Evolutionary conservation across 2,113 vertebrate species (phyloP), one percentile per base, ranked within the genome.

Genomic region (Rhinolophus sinicus): DNA sequence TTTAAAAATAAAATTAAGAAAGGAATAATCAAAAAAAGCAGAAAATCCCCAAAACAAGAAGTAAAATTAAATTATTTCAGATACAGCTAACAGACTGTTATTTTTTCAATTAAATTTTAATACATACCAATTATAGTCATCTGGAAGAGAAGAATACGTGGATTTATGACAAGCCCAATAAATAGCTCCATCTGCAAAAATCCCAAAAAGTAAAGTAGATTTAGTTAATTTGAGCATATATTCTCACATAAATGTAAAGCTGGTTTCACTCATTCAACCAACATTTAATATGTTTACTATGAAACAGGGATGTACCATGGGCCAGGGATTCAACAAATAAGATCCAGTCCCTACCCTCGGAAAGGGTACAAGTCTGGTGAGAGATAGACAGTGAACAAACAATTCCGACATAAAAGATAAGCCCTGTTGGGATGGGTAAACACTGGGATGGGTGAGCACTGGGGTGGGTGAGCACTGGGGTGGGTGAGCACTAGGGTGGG

Each of bases 91-190:
- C 4, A 35, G 10, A 86, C n/a, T 60, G 18, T 40, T 67, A 60
- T 62, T 92, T 92, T 81, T 90, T 50, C 50, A 83, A 83, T 0
- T 82, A 40, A 0, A 0, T 96, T 95, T 95, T 89, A 75, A 81
- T 98, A 98, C 98, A 40, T 97, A 99, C 99, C 99, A 99, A 2
- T 99, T 99, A 97, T 99, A 99, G 96, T 99, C 98, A 95, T 99
- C 98, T 94, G 99, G 98, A 95, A 99, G 98, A 96, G 98, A n/a
- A 0, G 98, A 98, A 85, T 98, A 99, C 0, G 98, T 98, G 33
- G 99, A 99, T 96, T 98, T 98, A 82, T 3, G 77, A 89, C 97
- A 96, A 97, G 89, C 67, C 87, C 0, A 91, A 95, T 54, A 93
- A 33, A 97, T 44, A 70, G 94, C 84, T 97, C 98, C 96, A 47